A percentile compares a stretch with the other conserved stretches of the same genome.
phyloP scores from a whole-genome alignment of 2,888 invertebrate genomes.

The Zeuzera pyrina region DNA sequence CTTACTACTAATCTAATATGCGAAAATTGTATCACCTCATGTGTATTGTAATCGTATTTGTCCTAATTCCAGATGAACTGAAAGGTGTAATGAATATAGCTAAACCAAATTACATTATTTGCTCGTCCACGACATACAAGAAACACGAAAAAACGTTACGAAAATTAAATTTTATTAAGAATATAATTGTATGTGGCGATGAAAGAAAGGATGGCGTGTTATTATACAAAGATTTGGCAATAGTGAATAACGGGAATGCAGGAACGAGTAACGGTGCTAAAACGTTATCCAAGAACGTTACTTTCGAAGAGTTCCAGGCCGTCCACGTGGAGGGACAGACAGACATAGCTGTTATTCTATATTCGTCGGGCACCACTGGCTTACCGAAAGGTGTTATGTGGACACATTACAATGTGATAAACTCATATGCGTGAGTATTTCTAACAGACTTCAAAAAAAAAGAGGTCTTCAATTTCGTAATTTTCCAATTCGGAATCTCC shows the following conservation, averaged over 20 bases:
- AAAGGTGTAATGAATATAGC: constrained; percentile 37
- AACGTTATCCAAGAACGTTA: constrained; percentile 22
- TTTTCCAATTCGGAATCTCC: no score
- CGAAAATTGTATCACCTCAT: no score
- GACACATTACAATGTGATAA: constrained; percentile 42
- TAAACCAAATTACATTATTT: constrained; percentile 40
- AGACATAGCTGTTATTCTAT: constrained; percentile 38
- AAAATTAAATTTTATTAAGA: constrained; percentile 24
- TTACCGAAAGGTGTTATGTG: constrained; percentile 52
- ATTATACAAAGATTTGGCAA: constrained; percentile 31
- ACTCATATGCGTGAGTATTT: no score
- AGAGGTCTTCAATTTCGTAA: no score
- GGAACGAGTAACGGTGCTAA: no score
- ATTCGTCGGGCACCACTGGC: constrained; percentile 58
- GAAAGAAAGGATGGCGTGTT: constrained; percentile 22
- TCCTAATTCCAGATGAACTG: constrained; percentile 40
- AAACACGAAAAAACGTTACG: constrained; percentile 25
- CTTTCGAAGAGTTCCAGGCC: constrained; percentile 30
- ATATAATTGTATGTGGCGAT: constrained; percentile 35
- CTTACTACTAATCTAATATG: no score
- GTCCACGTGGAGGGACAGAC: constrained; percentile 33
- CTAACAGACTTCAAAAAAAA: no score
- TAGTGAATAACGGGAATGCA: constrained; percentile 5
- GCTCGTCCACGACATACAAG: constrained; percentile 36
- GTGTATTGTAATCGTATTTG: no score